Conservation (phyloP, 2,113 vertebrate species). For the Sinocyclocheilus anshuiensis region DNA sequence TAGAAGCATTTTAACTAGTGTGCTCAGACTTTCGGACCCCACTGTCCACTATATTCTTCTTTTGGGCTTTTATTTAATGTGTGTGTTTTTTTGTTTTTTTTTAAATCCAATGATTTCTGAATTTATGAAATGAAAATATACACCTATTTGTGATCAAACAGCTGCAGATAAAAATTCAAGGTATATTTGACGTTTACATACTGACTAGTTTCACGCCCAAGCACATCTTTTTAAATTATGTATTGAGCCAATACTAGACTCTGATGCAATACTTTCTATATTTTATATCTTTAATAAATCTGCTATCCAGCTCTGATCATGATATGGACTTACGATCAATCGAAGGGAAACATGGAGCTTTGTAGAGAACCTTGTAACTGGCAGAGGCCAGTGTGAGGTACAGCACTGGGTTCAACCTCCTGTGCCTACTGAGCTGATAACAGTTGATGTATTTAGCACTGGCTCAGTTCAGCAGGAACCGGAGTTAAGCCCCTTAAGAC, state of each 20-base stretch:
- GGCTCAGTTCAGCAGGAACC: constrained; percentile 88
- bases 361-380: background rate
- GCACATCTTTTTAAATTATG: background rate
- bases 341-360: background rate
- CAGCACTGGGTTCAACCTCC: constrained; percentile 79
- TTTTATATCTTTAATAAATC: background rate
- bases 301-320: background rate
- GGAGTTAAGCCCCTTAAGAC: constrained; percentile 80
- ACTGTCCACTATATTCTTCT: background rate
- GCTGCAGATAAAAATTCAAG: background rate
- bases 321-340: background rate
- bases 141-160: background rate
- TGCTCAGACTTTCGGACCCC: background rate
- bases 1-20: background rate
- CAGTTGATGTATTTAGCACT: constrained; percentile 77
- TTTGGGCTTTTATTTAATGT: background rate
- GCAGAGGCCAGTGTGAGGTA: constrained; percentile 44
- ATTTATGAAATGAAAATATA: too few relatives aligned
- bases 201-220: background rate
- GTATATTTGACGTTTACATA: background rate
- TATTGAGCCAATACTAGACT: background rate
- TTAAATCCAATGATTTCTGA: background rate
- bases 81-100: background rate
- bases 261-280: background rate
- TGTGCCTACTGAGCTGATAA: constrained; percentile 88